A percentile compares a stretch with the other conserved stretches of the same genome.
phyloP scores from a whole-genome alignment of 2,113 vertebrate species.

The Noturus placidus region DNA sequence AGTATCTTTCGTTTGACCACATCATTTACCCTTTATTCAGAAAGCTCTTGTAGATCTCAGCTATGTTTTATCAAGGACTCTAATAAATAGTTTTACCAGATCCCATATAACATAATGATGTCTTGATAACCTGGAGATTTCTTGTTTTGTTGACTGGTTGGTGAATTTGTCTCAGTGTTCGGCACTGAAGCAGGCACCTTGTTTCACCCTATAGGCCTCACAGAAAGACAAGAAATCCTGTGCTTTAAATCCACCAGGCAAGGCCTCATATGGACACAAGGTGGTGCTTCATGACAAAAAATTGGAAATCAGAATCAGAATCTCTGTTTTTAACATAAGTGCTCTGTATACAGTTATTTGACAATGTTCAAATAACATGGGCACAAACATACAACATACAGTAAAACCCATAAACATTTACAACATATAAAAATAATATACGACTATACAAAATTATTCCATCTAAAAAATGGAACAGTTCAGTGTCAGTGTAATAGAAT shows the following conservation, averaged over 20 bases:
- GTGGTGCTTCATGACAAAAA: conserved; percentile 8
- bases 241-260: neutral
- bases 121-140: neutral
- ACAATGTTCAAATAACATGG: neutral
- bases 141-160: neutral
- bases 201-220: neutral
- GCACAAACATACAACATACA: neutral
- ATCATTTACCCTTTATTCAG: neutral
- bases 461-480: neutral
- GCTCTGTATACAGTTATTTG: neutral
- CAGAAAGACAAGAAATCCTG: neutral
- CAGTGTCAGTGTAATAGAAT: neutral
- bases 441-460: neutral
- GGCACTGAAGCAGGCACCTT: neutral
- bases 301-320: neutral
- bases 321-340: neutral
- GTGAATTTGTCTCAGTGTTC: neutral
- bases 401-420: neutral
- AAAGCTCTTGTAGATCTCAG: neutral
- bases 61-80: neutral
- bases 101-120: neutral
- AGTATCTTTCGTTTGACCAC: neutral
- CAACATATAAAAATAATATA: neutral
- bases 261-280: neutral
- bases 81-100: neutral